phyloP scores from a whole-genome alignment of 2,888 invertebrate genomes.

The Epinotia demarniana region DNA sequence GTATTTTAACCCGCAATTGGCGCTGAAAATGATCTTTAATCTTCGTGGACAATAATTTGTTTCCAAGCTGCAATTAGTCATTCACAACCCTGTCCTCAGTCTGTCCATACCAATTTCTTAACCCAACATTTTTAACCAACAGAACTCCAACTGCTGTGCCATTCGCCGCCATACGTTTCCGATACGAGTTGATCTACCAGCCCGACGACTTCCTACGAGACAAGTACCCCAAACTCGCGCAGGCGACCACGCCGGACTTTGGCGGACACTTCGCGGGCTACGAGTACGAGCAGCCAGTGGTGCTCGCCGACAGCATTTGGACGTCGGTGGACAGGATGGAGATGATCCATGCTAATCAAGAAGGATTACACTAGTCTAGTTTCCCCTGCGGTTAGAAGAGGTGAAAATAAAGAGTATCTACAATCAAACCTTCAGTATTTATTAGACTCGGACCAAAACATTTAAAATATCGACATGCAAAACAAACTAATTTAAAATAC shows the following conservation, averaged over 20 bases:
- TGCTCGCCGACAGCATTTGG: slow-evolving; percentile 83
- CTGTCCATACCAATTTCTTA: neutral
- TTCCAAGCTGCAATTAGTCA: neutral
- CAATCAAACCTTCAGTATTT: slow-evolving; percentile 20
- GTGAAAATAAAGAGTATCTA: neutral
- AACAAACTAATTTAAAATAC: neutral
- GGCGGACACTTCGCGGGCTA: slow-evolving; percentile 93
- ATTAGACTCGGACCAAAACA: slow-evolving; percentile 11
- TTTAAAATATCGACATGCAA: neutral
- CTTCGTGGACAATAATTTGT: too few species aligned
- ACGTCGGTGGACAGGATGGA: slow-evolving; percentile 32
- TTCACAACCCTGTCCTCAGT: neutral
- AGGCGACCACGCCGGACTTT: slow-evolving; percentile 80
- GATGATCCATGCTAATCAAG: neutral
- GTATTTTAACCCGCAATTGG: too few species aligned
- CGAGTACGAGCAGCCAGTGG: slow-evolving; percentile 88
- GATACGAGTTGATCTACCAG: slow-evolving; percentile 81
- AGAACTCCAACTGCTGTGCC: slow-evolving; percentile 86
- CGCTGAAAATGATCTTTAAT: too few species aligned
- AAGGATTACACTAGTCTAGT: neutral
- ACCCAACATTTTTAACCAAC: neutral
- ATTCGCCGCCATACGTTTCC: slow-evolving; percentile 86
- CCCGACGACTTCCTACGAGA: slow-evolving; percentile 81
- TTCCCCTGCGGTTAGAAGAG: too few species aligned
- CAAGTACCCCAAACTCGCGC: slow-evolving; percentile 85